Evolutionary conservation across 2,113 vertebrate species (phyloP).

Genomic region (Chlamydotis undulata): DNA sequence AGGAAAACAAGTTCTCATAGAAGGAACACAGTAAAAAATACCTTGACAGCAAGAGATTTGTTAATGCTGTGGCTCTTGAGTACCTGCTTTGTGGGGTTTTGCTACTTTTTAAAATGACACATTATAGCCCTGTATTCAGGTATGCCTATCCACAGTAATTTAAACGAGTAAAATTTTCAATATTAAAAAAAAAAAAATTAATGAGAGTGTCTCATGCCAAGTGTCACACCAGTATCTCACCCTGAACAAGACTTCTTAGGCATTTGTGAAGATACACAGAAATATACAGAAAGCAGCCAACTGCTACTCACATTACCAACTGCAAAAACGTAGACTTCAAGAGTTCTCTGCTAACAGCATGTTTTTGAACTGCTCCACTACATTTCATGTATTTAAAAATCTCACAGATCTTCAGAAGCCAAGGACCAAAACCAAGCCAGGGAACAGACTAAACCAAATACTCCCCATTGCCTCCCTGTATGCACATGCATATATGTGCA

Average conservation of each 20-base stretch:
- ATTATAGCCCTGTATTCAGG: not conserved
- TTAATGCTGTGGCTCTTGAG: rapidly evolving
- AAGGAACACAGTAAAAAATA: not conserved
- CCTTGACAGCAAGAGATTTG: not conserved
- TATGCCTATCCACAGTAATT: not conserved
- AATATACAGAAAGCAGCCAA: not conserved
- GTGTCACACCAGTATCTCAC: not conserved
- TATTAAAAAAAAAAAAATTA: not conserved
- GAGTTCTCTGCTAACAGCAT: not conserved
- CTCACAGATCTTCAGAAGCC: not conserved
- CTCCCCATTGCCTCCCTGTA: not conserved
- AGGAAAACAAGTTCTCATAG: not conserved
- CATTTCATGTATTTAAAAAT: not conserved
- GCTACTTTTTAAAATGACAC: not conserved
- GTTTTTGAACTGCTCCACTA: not conserved
- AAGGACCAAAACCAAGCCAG: not conserved
- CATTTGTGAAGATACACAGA: not conserved
- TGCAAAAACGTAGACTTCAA: not conserved
- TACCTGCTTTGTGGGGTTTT: not conserved
- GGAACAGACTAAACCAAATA: not conserved
- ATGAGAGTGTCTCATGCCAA: not conserved
- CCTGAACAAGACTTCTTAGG: not conserved
- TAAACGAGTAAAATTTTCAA: not conserved
- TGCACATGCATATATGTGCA: rapidly evolving
- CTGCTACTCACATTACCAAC: not conserved